Evolutionary conservation across 2,888 invertebrate species (phyloP).

Genomic region (Bellardia pandia): DNA sequence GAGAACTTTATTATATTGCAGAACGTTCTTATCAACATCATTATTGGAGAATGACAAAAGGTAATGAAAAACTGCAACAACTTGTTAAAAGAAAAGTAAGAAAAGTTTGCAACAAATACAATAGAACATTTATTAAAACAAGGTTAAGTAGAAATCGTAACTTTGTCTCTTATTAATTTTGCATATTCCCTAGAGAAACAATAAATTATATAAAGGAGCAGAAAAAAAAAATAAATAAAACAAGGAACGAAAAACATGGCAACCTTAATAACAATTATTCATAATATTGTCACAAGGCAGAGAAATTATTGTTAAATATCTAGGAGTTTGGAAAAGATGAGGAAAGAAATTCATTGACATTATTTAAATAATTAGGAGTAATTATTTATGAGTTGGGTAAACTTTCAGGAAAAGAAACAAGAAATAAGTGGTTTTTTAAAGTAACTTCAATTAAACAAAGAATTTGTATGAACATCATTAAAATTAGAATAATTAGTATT

Average conservation of each 20-base stretch:
- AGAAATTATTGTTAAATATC: no score
- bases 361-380: no score
- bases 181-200: neutral
- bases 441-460: no score
- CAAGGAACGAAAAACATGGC: neutral
- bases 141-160: conserved; percentile 8
- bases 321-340: no score
- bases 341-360: no score
- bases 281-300: no score
- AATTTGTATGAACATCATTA: no score
- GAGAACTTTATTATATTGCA: conserved; percentile 3
- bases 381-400: no score
- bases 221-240: neutral
- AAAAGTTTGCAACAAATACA: neutral
- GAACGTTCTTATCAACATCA: neutral
- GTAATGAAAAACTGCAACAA: conserved; percentile 1
- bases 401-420: no score
- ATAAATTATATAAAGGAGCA: neutral
- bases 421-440: no score
- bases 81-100: neutral
- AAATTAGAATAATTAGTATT: no score
- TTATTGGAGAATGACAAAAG: neutral
- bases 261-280: neutral
- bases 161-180: neutral
- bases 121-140: neutral